These are phyloP conservation scores for Hirudinaria manillensis DNA, from an alignment of 2,888 invertebrate species.

Conservation along the genomic window DNA sequence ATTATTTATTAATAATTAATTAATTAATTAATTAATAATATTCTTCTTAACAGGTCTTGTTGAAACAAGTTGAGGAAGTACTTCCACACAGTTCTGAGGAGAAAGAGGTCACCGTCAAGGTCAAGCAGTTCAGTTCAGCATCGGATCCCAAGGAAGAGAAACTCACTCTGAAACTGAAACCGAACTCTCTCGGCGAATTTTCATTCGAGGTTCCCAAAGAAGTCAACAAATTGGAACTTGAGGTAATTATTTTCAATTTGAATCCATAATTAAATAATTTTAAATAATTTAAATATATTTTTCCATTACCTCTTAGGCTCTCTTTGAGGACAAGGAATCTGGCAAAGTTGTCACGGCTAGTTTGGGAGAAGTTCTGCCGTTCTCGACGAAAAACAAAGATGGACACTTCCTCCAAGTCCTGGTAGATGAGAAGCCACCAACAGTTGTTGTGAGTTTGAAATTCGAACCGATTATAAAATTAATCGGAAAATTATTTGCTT, in stretches of 20 bases:
- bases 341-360: not conserved
- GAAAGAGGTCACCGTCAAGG: constrained; percentile 9
- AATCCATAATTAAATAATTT: too few species aligned
- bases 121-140: not conserved
- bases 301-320: not conserved
- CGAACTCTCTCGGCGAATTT: not conserved
- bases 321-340: not conserved
- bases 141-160: not conserved
- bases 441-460: constrained; percentile 28
- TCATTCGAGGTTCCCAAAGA: not conserved
- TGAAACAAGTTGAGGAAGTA: not conserved
- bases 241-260: not conserved
- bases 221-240: not conserved
- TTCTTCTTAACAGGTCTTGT: not conserved
- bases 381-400: constrained; percentile 72
- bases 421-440: constrained; percentile 40
- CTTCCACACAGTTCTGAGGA: not conserved
- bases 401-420: constrained; percentile 73
- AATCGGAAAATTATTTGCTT: not conserved
- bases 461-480: not conserved
- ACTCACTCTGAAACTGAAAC: not conserved
- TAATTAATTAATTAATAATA: too few species aligned
- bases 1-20: too few species aligned
- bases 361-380: not conserved
- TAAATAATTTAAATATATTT: not conserved